These are phyloP conservation scores for Teinopalpus imperialis DNA, from an alignment of 2,888 invertebrate species.

Conservation along the genomic window DNA sequence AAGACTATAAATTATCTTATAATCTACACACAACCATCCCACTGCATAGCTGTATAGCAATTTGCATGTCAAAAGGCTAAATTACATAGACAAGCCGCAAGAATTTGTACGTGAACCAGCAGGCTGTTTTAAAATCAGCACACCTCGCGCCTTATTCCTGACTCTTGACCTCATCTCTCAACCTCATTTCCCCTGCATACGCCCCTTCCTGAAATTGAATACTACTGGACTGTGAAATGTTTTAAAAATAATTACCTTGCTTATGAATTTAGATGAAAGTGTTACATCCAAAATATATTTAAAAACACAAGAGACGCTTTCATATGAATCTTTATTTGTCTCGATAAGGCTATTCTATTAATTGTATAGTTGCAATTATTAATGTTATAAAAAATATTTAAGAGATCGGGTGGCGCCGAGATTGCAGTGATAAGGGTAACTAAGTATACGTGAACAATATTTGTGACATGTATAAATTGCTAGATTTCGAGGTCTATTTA, in stretches of 20 bases:
- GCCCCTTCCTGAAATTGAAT: conserved; percentile 8
- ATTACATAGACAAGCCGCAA: conserved; percentile 14
- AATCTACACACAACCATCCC: conserved; percentile 6
- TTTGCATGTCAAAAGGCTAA: conserved; percentile 21
- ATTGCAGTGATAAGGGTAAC: too few species aligned
- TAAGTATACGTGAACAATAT: too few species aligned
- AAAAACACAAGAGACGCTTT: neutral
- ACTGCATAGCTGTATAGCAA: conserved; percentile 6
- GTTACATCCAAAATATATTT: too few species aligned
- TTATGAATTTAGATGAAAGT: neutral
- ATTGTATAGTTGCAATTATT: too few species aligned
- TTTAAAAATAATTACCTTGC: neutral
- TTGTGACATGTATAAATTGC: too few species aligned
- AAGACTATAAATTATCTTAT: too few species aligned
- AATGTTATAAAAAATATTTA: too few species aligned
- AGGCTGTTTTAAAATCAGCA: conserved; percentile 22
- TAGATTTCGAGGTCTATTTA: too few species aligned
- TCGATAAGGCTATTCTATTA: too few species aligned
- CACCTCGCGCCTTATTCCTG: conserved; percentile 17
- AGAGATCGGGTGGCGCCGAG: too few species aligned
- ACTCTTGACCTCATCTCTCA: conserved; percentile 24
- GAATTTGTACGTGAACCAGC: conserved; percentile 9
- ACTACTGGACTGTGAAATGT: conserved; percentile 1
- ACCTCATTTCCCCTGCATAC: conserved; percentile 19
- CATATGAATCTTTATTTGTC: too few species aligned